Percentiles rank a stretch among this genome's conserved stretches.
These are phyloP conservation scores for Watsonalla binaria DNA, from an alignment of 2,888 invertebrate genomes.

Conservation along the genomic window DNA sequence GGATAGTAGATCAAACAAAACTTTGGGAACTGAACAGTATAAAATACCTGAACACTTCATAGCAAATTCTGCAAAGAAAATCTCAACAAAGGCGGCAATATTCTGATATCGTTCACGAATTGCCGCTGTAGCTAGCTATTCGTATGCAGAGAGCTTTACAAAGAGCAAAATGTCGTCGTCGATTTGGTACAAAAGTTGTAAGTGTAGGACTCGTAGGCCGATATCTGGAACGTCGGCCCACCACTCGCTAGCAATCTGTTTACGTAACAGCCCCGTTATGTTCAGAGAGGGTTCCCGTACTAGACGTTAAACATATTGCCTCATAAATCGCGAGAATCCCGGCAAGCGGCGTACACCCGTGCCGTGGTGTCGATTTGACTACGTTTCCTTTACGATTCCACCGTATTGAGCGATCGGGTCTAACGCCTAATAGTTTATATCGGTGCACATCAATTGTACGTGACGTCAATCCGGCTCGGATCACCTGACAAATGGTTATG, in stretches of 20 bases:
- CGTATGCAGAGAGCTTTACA: slow-evolving; percentile 38
- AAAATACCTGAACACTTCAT: slow-evolving; percentile 2
- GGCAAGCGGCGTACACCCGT: slow-evolving; percentile 62
- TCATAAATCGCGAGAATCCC: slow-evolving; percentile 77
- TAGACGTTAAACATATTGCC: slow-evolving; percentile 79
- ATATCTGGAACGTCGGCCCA: slow-evolving; percentile 59
- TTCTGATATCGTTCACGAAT: slow-evolving; percentile 29
- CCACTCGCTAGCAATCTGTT: slow-evolving; percentile 75
- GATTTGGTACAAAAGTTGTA: slow-evolving; percentile 47
- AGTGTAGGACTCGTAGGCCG: slow-evolving; percentile 59
- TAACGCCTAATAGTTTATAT: slow-evolving; percentile 33
- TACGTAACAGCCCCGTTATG: slow-evolving; percentile 78
- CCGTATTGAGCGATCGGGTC: slow-evolving; percentile 57
- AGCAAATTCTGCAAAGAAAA: slow-evolving; percentile 6
- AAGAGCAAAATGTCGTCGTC: slow-evolving; percentile 29
- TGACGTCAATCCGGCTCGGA: background rate
- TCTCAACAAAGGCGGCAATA: slow-evolving; percentile 19
- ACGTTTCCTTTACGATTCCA: slow-evolving; percentile 71
- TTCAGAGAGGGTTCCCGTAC: slow-evolving; percentile 72
- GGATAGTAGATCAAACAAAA: background rate
- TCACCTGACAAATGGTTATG: background rate
- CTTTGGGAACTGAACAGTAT: background rate
- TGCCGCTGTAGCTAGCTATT: slow-evolving; percentile 29
- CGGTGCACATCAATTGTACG: background rate
- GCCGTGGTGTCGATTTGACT: slow-evolving; percentile 72